phyloP scores from a whole-genome alignment of 2,888 invertebrate species.

The Melieria picta region DNA sequence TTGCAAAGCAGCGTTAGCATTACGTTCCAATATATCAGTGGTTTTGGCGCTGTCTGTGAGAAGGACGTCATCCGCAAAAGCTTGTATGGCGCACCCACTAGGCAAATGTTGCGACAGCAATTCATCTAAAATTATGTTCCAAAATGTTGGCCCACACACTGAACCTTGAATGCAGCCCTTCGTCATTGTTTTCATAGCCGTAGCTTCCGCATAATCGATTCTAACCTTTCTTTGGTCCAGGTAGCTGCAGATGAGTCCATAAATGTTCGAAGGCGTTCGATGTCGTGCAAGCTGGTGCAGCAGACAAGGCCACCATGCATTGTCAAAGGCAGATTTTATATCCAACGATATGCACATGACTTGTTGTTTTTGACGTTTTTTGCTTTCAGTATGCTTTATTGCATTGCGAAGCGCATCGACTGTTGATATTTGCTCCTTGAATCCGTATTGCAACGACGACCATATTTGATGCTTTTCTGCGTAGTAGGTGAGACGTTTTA shows the following conservation, averaged over 20 bases:
- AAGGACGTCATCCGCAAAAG: not conserved
- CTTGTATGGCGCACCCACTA: slow-evolving; percentile 1
- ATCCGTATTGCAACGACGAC: not conserved
- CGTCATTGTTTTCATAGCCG: not conserved
- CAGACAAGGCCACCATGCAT: slow-evolving; percentile 16
- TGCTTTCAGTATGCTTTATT: not conserved
- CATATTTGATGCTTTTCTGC: not conserved
- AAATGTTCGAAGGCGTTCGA: not conserved
- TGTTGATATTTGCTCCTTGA: not conserved
- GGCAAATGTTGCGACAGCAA: not conserved
- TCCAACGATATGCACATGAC: slow-evolving; percentile 4
- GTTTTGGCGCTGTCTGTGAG: not conserved
- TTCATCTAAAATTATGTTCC: not conserved
- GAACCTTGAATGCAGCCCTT: slow-evolving; percentile 1
- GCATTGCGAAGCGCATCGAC: not conserved
- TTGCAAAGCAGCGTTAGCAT: not conserved
- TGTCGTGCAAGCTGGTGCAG: not conserved
- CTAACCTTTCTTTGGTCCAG: not conserved
- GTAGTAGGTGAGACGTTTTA: not conserved
- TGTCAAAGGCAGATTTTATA: slow-evolving; percentile 14
- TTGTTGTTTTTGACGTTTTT: not conserved
- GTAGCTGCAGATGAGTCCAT: slow-evolving; percentile 3
- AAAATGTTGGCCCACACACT: not conserved
- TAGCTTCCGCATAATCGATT: slow-evolving; percentile 5
- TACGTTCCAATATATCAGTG: not conserved